A percentile compares a stretch with the other conserved stretches of the same genome.
These are phyloP conservation scores for Rachycentron canadum DNA, from an alignment of 2,797 vertebrate genomes.

Conservation along the genomic window DNA sequence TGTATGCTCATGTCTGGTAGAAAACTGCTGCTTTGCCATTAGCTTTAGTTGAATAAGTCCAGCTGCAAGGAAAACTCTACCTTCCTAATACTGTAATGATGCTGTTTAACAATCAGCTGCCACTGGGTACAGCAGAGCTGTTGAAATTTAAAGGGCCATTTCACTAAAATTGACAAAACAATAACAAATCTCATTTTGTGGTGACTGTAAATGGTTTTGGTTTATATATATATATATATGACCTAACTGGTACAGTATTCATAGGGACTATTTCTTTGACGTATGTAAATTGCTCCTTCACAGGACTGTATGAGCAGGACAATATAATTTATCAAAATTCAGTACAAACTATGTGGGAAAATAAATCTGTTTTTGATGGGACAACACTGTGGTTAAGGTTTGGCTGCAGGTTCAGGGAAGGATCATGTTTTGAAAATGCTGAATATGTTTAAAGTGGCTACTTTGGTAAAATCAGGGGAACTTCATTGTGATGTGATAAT, in stretches of 20 bases:
- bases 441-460: no score
- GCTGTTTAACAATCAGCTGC: constrained; percentile 14
- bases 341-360: no score
- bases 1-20: constrained; percentile 63
- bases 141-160: constrained; percentile 1
- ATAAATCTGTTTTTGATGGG: no score
- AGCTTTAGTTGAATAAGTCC: constrained; percentile 67
- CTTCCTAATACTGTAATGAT: constrained; percentile 24
- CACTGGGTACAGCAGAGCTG: neutral
- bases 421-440: no score
- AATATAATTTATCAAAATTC: no score
- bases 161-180: neutral
- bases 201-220: neutral
- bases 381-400: no score
- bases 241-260: neutral
- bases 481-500: neutral
- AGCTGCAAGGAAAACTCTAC: constrained; percentile 53
- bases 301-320: no score
- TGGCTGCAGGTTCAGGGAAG: no score
- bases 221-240: neutral
- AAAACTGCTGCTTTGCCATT: constrained; percentile 66
- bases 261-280: neutral
- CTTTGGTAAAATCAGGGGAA: neutral
- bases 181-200: neutral
- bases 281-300: neutral